These are phyloP conservation scores for Varanus komodoensis DNA, from an alignment of 2,113 vertebrate genomes.

Conservation along the genomic window DNA sequence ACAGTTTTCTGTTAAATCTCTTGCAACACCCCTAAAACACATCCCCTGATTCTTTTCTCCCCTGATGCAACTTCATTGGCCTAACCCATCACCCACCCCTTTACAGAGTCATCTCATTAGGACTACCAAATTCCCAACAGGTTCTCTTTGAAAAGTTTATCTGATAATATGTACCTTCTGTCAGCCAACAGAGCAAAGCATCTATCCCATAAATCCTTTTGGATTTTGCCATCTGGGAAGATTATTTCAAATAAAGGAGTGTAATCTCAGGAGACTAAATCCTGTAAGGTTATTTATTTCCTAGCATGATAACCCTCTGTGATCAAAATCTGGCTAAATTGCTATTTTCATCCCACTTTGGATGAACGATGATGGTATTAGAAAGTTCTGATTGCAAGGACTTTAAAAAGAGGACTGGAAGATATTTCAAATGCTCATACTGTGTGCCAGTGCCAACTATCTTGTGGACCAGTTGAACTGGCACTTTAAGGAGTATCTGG, in stretches of 20 bases:
- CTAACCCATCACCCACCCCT: neutral
- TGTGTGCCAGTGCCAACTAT: neutral
- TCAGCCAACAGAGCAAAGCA: constrained; percentile 6
- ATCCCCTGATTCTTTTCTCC: neutral
- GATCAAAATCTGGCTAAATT: constrained; percentile 9
- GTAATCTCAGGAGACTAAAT: neutral
- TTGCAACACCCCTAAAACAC: neutral
- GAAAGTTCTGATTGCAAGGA: constrained; percentile 14
- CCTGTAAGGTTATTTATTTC: constrained; percentile 17
- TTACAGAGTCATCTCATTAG: neutral
- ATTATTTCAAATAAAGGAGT: neutral
- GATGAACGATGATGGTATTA: neutral
- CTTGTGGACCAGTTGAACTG: neutral
- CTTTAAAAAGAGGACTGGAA: neutral
- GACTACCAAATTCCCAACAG: neutral
- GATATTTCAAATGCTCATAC: neutral
- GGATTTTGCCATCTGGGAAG: constrained; percentile 26
- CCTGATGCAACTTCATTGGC: neutral
- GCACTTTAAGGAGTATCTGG: neutral
- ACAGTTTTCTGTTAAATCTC: neutral
- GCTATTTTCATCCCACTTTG: constrained; percentile 1
- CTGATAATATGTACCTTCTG: neutral
- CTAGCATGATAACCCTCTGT: constrained; percentile 3
- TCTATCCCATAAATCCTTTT: neutral
- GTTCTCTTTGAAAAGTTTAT: neutral